A percentile compares a stretch with the other conserved stretches of the same genome.
phyloP scores from a whole-genome alignment of 2,797 vertebrate genomes.

The Eptatretus atami region DNA sequence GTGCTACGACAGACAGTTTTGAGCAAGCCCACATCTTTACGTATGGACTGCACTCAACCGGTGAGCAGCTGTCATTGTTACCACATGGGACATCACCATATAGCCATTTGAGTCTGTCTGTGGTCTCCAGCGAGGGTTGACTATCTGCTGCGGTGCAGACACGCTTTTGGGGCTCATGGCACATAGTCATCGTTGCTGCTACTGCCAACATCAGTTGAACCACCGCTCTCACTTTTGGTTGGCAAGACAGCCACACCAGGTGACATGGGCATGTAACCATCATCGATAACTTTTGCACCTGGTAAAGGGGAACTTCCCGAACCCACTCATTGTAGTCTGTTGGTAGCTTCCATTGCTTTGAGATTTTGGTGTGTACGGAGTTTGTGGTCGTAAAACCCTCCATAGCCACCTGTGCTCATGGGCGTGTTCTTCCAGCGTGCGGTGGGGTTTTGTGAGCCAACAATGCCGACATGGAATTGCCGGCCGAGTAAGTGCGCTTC shows the following conservation, averaged over 20 bases:
- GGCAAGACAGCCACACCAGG: slow-evolving; percentile 20
- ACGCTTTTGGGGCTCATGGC: slow-evolving; percentile 50
- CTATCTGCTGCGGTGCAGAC: slow-evolving; percentile 39
- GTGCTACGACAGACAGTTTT: slow-evolving; percentile 21
- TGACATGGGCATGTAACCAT: slow-evolving; percentile 54
- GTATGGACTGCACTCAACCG: slow-evolving; percentile 27
- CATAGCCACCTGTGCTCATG: background rate
- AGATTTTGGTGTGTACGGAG: too few species aligned
- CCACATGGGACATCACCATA: slow-evolving; percentile 59
- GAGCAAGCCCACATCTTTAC: slow-evolving; percentile 24
- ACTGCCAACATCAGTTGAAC: background rate
- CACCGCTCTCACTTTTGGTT: background rate
- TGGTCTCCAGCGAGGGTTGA: slow-evolving; percentile 28
- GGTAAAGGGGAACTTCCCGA: too few species aligned
- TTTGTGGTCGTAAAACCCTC: too few species aligned
- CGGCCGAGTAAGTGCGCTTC: too few species aligned
- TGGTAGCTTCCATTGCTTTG: too few species aligned
- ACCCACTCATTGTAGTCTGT: too few species aligned
- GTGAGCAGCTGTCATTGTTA: slow-evolving; percentile 31
- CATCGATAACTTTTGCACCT: slow-evolving; percentile 13
- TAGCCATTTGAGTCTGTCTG: slow-evolving; percentile 34
- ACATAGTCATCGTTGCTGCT: slow-evolving; percentile 31
- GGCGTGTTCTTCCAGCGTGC: background rate
- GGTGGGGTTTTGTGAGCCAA: background rate
- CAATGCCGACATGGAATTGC: too few species aligned